Evolutionary conservation across 2,888 invertebrate genomes (phyloP).

Genomic region (Idaea dimidiata): DNA sequence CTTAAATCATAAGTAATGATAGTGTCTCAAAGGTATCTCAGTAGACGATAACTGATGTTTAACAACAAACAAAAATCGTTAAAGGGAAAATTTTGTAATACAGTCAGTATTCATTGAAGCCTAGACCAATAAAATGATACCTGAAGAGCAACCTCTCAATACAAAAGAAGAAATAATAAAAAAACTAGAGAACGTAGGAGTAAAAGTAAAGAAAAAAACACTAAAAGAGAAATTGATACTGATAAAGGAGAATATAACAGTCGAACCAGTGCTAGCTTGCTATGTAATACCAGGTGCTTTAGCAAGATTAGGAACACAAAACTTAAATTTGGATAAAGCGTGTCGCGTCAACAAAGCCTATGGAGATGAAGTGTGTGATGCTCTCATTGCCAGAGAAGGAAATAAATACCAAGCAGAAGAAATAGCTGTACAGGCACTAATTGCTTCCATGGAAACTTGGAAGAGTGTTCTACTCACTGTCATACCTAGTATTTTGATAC

Average conservation of each 20-base stretch:
- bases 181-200: constrained; percentile 7
- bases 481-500: constrained; percentile 76
- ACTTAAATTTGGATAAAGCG: constrained; percentile 91
- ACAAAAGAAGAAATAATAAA: constrained; percentile 23
- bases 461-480: constrained; percentile 77
- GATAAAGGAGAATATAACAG: constrained; percentile 81
- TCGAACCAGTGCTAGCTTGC: constrained; percentile 83
- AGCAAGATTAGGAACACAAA: constrained; percentile 89
- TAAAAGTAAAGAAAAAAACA: constrained; percentile 45
- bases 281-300: constrained; percentile 83
- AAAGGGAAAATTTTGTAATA: constrained; percentile 14
- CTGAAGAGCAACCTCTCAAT: constrained; percentile 58
- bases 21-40: not conserved
- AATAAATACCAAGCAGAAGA: constrained; percentile 83
- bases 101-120: constrained; percentile 29
- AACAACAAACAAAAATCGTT: constrained; percentile 24
- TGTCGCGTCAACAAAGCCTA: constrained; percentile 89
- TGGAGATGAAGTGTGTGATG: constrained; percentile 85
- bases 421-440: constrained; percentile 78
- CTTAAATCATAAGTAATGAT: not conserved
- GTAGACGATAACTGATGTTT: constrained; percentile 36
- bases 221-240: constrained; percentile 66
- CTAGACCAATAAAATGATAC: constrained; percentile 41
- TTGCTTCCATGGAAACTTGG: constrained; percentile 78
- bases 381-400: constrained; percentile 85